Conservation (phyloP, 1,140 invertebrate species). For the Sycophila sp. region DNA sequence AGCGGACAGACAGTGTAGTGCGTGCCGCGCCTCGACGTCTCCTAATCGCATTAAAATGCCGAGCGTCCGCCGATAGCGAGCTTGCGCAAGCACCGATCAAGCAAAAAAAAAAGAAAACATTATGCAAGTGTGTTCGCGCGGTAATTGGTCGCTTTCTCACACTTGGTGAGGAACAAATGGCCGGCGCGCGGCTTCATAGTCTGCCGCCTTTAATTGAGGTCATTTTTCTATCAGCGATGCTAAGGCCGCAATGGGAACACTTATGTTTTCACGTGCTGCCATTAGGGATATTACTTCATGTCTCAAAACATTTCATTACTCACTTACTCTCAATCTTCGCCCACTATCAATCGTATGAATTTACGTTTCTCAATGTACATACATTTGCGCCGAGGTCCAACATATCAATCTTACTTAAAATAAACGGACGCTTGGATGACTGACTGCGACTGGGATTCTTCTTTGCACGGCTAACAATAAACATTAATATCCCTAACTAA, state of each 20-base stretch:
- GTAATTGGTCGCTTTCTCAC: too few relatives aligned
- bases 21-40: not conserved
- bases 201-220: conserved; percentile 10
- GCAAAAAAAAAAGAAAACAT: not conserved
- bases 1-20: conserved; percentile 21
- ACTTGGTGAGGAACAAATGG: conserved; percentile 2
- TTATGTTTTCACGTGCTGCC: not conserved
- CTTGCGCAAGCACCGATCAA: not conserved
- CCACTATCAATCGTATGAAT: too few relatives aligned
- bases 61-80: not conserved
- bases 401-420: too few relatives aligned
- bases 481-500: too few relatives aligned
- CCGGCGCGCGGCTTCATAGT: not conserved
- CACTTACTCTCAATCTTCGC: too few relatives aligned
- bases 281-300: not conserved
- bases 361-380: too few relatives aligned
- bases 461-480: too few relatives aligned
- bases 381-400: too few relatives aligned
- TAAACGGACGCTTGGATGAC: too few relatives aligned
- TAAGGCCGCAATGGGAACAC: not conserved
- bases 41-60: conserved; percentile 38
- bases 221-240: conserved; percentile 18
- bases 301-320: too few relatives aligned
- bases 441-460: too few relatives aligned
- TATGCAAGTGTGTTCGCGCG: too few relatives aligned